Evolutionary conservation across 2,113 vertebrate genomes (phyloP), one percentile per base, ranked within the genome.

Genomic region (Cacatua alba): DNA sequence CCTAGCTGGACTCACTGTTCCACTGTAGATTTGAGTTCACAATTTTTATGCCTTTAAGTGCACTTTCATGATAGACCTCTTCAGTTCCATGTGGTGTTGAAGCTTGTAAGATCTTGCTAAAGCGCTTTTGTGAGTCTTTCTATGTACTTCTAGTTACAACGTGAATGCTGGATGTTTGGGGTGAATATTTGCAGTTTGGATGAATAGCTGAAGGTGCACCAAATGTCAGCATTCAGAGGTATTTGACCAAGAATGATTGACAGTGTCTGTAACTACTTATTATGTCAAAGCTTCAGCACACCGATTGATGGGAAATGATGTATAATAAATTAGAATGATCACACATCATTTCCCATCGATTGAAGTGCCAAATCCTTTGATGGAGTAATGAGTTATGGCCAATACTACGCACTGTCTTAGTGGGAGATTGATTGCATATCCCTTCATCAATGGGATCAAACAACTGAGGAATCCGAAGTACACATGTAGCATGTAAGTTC

Each of bases 301-400:
- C 98, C 97, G 97, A 98, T 98, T 98, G 98, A 98, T 98, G 98
- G 98, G 97, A 98, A 98, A 98, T 98, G 98, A 98, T 98, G 98
- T 98, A 98, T 98, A 98, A 98, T 98, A 98, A 98, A 98, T 98
- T 98, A 98, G 98, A 98, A 98, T 98, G 98, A 98, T 98, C 98
- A 98, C 98, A 98, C 98, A 98, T 98, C 98, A 98, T 98, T 98
- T 98, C 98, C 98, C 98, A 98, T 98, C 98, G 98, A 98, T 98
- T 98, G 98, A 98, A 98, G 98, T 98, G 98, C 98, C 98, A 98
- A 98, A 98, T 98, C 96, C 97, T 98, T 96, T 98, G 98, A 98
- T 97, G 96, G 98, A 98, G 97, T 98, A 98, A 98, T 98, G 98
- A 98, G 97, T 98, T 98, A 98, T 98, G 97, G 97, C 98, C 98